Percentiles rank a stretch among this genome's conserved stretches.
Conservation (phyloP, 2,113 vertebrate species). For the Felis catus region F.catus_Fca126_mat1.0 CM031420.1:128488501-128489000, state of each 20-base stretch:
- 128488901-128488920: neutral
- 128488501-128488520: too few relatives aligned
- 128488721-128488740: neutral
- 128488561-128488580: too few relatives aligned
- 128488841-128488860: neutral
- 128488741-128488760: neutral
- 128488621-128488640: neutral
- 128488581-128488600: too few relatives aligned
- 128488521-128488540: too few relatives aligned
- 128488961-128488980: neutral
- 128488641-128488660: neutral
- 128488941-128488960: neutral
- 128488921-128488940: neutral
- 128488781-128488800: neutral
- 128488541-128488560: too few relatives aligned
- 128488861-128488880: neutral
- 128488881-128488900: neutral
- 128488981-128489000: neutral
- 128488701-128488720: neutral
- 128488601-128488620: too few relatives aligned
- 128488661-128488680: neutral
- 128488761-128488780: neutral
- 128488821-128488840: neutral
- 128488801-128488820: neutral
- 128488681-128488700: neutral